Evolutionary conservation across 2,797 vertebrate species (phyloP), one percentile per base, ranked within the genome.

Genomic region (Peromyscus aztecus): DNA sequence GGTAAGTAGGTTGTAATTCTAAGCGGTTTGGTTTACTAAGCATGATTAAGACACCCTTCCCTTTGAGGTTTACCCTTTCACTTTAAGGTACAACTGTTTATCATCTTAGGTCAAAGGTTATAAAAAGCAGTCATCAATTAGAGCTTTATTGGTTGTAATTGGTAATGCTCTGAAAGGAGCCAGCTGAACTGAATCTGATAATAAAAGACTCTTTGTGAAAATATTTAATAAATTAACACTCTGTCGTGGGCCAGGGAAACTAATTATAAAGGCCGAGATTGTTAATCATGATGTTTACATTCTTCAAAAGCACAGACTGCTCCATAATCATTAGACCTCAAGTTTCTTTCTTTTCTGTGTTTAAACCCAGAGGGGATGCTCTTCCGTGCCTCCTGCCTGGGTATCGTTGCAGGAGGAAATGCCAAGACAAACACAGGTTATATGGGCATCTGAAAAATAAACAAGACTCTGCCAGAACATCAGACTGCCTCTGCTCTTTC

Each of bases 161-260:
- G 89, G 95, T 83, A 96, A 89, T 83, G 89, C 94, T 94, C 94
- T 93, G 96, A 97, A 97, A 97, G 98, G 94, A 98, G 63, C 96
- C 91, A 80, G 98, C 97, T 96, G 59, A 97, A 96, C 88, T 75
- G 59, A 97, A 97, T 94, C 96, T 76, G 13, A 96, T 98, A 97
- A 95, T 98, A 98, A 98, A 98, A 98, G 98, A 91, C 96, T 95
- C 97, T 98, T 98, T 97, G 98, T 98, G 96, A 97, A 97, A 96
- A 97, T 96, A 80, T 98, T 98, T 98, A 98, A 98, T 98, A 98
- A 98, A 98, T 98, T 97, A 94, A 94, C n/a, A 86, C 97, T 98
- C 76, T 46, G 96, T 95, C 67, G 86, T 76, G 91, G 90, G 59
- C 96, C 21, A 81, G 94, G 88, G 95, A 98, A 97, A 95, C 90